phyloP scores from a whole-genome alignment of 92 coral and sea anemone genomes.

The Siderastrea radians region DNA sequence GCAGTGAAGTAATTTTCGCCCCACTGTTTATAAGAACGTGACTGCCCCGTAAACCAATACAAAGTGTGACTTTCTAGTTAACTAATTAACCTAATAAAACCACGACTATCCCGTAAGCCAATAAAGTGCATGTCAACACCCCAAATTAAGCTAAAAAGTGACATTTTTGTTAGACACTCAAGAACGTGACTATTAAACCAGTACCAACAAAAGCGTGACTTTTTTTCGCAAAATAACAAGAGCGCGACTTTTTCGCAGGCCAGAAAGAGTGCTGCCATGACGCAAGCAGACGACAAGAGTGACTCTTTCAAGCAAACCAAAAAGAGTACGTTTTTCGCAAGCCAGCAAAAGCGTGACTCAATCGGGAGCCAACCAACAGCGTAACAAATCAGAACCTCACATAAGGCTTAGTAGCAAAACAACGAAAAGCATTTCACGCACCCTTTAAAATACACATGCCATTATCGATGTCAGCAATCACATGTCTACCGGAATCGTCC shows the following conservation, averaged over 20 bases:
- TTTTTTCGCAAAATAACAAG: background rate
- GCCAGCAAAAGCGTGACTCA: background rate
- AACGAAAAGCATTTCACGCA: background rate
- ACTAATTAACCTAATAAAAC: background rate
- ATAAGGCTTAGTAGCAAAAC: background rate
- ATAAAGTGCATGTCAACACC: background rate
- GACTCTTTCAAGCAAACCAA: background rate
- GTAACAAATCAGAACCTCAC: background rate
- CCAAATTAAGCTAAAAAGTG: background rate
- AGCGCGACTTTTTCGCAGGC: background rate
- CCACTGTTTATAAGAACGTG: background rate
- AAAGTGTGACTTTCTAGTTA: background rate
- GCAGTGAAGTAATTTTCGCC: background rate
- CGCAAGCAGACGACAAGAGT: background rate
- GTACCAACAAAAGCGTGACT: background rate
- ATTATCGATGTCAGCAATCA: no score
- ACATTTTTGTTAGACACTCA: background rate
- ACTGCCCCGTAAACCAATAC: background rate
- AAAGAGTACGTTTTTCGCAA: background rate
- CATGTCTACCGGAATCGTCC: no score
- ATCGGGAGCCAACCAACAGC: background rate
- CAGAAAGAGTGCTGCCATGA: background rate
- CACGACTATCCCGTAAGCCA: background rate
- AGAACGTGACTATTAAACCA: no score
- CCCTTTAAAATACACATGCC: no score